phyloP scores from a whole-genome alignment of 2,888 invertebrate species.

The Argyresthia goedartella region DNA sequence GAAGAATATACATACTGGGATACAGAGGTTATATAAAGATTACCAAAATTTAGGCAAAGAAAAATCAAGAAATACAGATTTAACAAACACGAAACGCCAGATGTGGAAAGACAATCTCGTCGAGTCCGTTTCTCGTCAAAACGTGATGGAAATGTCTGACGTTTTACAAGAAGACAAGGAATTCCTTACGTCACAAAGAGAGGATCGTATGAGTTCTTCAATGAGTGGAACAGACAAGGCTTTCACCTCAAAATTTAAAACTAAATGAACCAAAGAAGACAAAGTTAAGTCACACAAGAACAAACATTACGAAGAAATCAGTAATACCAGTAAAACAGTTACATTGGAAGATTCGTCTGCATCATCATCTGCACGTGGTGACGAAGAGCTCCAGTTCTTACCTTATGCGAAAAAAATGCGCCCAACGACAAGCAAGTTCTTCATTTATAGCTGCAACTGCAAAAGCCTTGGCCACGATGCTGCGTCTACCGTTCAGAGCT shows the following conservation, averaged over 20 bases:
- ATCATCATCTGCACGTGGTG: too few relatives aligned
- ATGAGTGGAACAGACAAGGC: not conserved
- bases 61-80: not conserved
- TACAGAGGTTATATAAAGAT: not conserved
- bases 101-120: not conserved
- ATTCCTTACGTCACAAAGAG: not conserved
- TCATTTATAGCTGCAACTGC: too few relatives aligned
- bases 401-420: too few relatives aligned
- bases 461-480: too few relatives aligned
- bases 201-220: not conserved
- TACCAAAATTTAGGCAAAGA: not conserved
- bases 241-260: not conserved
- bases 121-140: not conserved
- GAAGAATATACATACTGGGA: not conserved
- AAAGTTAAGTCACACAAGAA: not conserved
- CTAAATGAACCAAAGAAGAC: not conserved
- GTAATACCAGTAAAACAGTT: too few relatives aligned
- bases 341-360: too few relatives aligned
- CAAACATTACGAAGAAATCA: not conserved
- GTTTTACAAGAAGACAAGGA: not conserved
- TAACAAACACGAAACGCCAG: not conserved
- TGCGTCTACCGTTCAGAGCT: too few relatives aligned
- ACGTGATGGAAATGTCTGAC: not conserved
- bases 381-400: too few relatives aligned
- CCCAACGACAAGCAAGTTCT: too few relatives aligned